phyloP scores from a whole-genome alignment of 2,113 vertebrate genomes.

The Clarias gariepinus region DNA sequence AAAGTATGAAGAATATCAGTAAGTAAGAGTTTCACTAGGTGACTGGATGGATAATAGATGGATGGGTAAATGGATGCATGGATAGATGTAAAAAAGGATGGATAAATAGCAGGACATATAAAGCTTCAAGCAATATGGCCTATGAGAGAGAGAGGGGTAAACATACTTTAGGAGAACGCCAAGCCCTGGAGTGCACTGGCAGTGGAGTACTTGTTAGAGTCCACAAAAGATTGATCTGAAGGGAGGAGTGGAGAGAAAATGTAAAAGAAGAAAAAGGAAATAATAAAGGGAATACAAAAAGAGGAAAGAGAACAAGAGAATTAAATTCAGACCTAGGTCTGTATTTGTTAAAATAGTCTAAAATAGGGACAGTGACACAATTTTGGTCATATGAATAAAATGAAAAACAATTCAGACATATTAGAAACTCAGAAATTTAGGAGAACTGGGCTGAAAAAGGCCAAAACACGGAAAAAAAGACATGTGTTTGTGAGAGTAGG shows the following conservation, averaged over 20 bases:
- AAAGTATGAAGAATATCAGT: background rate
- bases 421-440: background rate
- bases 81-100: background rate
- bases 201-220: constrained; percentile 93
- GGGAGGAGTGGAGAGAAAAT: constrained; percentile 64
- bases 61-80: background rate
- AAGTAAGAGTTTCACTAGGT: background rate
- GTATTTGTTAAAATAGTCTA: background rate
- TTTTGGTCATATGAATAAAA: background rate
- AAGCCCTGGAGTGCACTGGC: constrained; percentile 90
- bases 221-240: constrained; percentile 93
- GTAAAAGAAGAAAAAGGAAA: constrained; percentile 58
- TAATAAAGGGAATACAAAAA: constrained; percentile 69
- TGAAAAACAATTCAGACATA: background rate
- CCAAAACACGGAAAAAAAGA: too few relatives aligned
- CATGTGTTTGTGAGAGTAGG: too few relatives aligned
- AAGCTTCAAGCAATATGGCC: constrained; percentile 19
- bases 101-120: background rate
- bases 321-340: constrained; percentile 27
- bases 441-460: background rate
- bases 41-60: background rate
- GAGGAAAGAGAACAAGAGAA: constrained; percentile 27
- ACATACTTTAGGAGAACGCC: constrained; percentile 96
- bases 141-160: constrained; percentile 60
- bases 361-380: background rate